These are phyloP conservation scores for Saturnia japonica DNA, from an alignment of 2,888 invertebrate genomes.

Conservation along the genomic window DNA sequence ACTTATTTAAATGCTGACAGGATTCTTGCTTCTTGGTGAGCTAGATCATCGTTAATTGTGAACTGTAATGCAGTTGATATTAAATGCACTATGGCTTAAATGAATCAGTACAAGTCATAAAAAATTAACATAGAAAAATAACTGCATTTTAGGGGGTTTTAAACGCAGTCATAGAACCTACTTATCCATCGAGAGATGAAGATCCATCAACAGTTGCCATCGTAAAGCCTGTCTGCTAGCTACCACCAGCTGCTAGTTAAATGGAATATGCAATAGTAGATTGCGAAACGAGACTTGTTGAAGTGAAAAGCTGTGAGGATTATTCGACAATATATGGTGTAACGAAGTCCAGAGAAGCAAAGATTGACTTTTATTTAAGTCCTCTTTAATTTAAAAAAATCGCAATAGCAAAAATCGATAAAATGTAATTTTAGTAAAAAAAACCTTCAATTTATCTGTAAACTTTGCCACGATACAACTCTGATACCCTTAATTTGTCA, in stretches of 20 bases:
- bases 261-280: background rate
- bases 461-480: background rate
- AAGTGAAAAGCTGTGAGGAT: background rate
- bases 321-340: background rate
- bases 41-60: background rate
- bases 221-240: background rate
- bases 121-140: background rate
- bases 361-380: background rate
- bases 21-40: background rate
- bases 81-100: background rate
- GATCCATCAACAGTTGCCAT: background rate
- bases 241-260: background rate
- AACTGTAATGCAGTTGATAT: background rate
- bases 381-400: background rate
- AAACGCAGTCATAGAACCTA: background rate
- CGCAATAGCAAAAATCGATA: background rate
- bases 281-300: background rate
- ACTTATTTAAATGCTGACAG: background rate
- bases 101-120: background rate
- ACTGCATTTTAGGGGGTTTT: background rate
- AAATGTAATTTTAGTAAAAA: background rate
- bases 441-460: background rate
- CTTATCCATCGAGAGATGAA: background rate
- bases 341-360: too few relatives aligned
- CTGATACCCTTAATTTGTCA: conserved; percentile 4